Evolutionary conservation across 2,113 vertebrate genomes (phyloP).

Genomic region (Barbus barbus): DNA sequence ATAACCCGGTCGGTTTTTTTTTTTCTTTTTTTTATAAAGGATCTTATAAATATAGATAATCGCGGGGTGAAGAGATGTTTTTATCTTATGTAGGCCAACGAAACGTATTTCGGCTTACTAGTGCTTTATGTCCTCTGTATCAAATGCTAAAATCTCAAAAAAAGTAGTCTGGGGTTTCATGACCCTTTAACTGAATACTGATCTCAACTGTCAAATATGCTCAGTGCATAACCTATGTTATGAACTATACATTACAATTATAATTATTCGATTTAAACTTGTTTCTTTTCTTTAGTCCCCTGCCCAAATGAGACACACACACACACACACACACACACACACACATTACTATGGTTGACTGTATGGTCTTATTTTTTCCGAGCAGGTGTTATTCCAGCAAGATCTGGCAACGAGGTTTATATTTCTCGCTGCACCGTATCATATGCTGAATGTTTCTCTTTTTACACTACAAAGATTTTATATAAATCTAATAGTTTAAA

Average conservation of each 20-base stretch:
- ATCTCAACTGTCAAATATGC: background rate
- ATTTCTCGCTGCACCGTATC: background rate
- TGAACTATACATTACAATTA: background rate
- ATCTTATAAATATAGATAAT: background rate
- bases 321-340: too few species aligned
- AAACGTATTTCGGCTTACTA: background rate
- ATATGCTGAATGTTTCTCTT: background rate
- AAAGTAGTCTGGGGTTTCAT: too few species aligned
- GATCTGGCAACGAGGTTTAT: background rate
- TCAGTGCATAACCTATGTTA: too few species aligned
- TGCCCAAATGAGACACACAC: background rate
- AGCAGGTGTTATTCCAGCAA: background rate
- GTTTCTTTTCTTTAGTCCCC: background rate
- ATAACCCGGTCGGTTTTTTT: background rate
- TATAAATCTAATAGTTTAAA: background rate
- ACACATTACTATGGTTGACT: background rate
- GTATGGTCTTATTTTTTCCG: background rate
- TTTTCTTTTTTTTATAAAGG: background rate
- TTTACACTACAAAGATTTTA: background rate
- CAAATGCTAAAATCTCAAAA: too few species aligned
- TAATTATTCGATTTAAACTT: background rate
- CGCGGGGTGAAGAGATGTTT: background rate
- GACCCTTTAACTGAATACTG: background rate
- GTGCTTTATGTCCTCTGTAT: background rate
- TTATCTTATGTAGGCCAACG: background rate